phyloP scores from a whole-genome alignment of 1,140 invertebrate genomes.

The Aphelinus certus region DNA sequence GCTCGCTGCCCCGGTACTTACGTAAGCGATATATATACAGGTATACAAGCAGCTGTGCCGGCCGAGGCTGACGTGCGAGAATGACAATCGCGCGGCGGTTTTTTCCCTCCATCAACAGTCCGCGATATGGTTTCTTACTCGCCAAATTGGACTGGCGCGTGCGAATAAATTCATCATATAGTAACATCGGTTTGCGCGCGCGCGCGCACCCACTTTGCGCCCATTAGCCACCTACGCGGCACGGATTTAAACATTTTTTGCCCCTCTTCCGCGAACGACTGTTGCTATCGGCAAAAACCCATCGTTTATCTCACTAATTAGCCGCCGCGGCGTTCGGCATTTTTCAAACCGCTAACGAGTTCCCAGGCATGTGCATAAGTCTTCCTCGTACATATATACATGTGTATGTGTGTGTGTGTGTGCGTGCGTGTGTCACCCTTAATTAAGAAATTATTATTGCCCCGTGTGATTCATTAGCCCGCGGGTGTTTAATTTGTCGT shows the following conservation, averaged over 20 bases:
- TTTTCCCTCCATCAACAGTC: constrained; percentile 10
- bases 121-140: constrained; percentile 24
- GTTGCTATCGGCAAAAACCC: not conserved
- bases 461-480: no score
- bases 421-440: no score
- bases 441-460: no score
- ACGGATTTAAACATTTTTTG: not conserved
- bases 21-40: no score
- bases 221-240: not conserved
- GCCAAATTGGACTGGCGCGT: constrained; percentile 4
- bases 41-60: no score
- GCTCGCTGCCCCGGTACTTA: no score
- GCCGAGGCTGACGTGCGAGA: not conserved
- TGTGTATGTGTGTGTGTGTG: no score
- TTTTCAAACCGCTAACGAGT: not conserved
- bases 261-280: not conserved
- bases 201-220: not conserved
- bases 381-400: no score
- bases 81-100: constrained; percentile 4
- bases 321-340: not conserved
- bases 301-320: constrained; percentile 15
- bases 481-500: no score
- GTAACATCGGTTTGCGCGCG: not conserved
- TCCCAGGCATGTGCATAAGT: no score
- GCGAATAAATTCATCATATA: constrained; percentile 30